Conservation (phyloP, 2,113 vertebrate genomes). For the Holacanthus passer region DNA sequence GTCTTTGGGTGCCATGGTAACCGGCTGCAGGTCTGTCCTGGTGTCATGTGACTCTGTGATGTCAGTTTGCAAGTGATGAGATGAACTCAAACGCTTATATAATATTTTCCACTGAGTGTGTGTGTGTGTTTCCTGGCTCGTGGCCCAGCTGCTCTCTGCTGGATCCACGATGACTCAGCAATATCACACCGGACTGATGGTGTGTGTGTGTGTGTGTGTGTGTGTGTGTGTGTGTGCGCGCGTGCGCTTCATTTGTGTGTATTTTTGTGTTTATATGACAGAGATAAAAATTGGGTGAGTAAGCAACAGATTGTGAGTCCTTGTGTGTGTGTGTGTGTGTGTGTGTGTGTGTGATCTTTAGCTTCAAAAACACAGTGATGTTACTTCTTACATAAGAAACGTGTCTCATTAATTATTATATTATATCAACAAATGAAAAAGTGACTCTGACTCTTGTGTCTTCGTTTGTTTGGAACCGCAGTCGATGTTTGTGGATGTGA, state of each 20-base stretch:
- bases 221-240: background rate
- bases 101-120: constrained; percentile 38
- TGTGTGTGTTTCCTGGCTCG: constrained; percentile 41
- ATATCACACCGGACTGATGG: constrained; percentile 49
- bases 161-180: constrained; percentile 65
- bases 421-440: too few species aligned
- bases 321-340: constrained; percentile 20
- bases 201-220: constrained; percentile 21
- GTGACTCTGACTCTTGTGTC: too few species aligned
- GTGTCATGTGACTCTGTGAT: constrained; percentile 55
- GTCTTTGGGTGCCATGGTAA: constrained; percentile 11
- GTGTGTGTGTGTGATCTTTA: constrained; percentile 21
- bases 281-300: constrained; percentile 52
- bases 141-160: constrained; percentile 48
- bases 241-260: background rate
- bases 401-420: too few species aligned
- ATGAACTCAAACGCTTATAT: constrained; percentile 44
- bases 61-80: constrained; percentile 30
- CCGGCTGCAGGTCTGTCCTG: constrained; percentile 29
- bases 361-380: background rate
- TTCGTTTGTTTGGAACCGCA: too few species aligned
- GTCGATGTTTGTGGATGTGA: too few species aligned
- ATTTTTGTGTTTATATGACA: constrained; percentile 29
- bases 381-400: background rate
- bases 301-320: constrained; percentile 57